Conservation (phyloP, 1,140 invertebrate genomes). For the Gyrodactylus salaris region DNA sequence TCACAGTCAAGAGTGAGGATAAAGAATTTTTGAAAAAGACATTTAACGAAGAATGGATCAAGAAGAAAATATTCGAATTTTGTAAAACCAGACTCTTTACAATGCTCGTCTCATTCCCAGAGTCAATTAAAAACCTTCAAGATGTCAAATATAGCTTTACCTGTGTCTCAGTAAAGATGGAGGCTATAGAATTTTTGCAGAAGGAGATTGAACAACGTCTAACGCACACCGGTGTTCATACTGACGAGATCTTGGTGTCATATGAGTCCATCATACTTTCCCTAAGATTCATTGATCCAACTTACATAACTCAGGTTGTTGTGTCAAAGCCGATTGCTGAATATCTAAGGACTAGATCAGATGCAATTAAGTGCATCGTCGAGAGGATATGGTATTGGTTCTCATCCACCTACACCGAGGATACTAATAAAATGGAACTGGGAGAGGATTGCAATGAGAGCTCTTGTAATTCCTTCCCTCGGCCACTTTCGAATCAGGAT, state of each 20-base stretch:
- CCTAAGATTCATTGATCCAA: background rate
- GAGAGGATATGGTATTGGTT: background rate
- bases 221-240: background rate
- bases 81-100: background rate
- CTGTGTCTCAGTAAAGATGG: background rate
- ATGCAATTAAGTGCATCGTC: background rate
- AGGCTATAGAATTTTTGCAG: background rate
- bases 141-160: background rate
- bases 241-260: background rate
- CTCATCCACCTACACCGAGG: background rate
- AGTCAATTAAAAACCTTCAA: background rate
- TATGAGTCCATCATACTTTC: background rate
- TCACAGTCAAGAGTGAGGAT: background rate
- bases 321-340: background rate
- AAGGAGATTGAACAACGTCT: background rate
- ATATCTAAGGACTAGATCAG: background rate
- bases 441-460: background rate
- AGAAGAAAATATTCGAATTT: background rate
- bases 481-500: background rate
- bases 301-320: background rate
- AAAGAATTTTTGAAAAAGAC: background rate
- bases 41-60: background rate
- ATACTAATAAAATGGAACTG: background rate
- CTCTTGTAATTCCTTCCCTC: background rate
- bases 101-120: background rate